These are phyloP conservation scores for Formicarius rufipectus DNA, from an alignment of 2,113 vertebrate genomes.

Conservation along the genomic window DNA sequence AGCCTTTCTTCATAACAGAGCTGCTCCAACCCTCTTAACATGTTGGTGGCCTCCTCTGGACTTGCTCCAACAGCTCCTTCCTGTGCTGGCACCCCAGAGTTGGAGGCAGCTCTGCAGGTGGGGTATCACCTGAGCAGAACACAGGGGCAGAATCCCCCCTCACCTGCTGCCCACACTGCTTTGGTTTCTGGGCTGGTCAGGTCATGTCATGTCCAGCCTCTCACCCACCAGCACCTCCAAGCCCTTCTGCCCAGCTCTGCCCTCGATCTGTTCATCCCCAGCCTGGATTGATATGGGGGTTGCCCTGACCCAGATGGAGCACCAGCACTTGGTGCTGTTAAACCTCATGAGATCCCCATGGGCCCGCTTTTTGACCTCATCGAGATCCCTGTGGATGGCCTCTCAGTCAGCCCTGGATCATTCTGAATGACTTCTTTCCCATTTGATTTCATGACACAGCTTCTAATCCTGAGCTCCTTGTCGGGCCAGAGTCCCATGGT, in stretches of 20 bases:
- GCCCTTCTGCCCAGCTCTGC: not conserved
- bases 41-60: not conserved
- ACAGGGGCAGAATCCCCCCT: not conserved
- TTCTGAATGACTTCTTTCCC: not conserved
- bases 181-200: not conserved
- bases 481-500: not conserved
- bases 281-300: not conserved
- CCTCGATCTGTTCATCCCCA: not conserved
- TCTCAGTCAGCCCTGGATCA: not conserved
- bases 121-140: not conserved
- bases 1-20: not conserved
- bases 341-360: not conserved
- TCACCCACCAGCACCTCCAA: not conserved
- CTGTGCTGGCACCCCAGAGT: not conserved
- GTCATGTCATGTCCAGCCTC: not conserved
- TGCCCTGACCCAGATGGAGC: not conserved
- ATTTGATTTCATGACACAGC: not conserved
- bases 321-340: not conserved
- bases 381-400: not conserved
- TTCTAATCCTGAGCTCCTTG: not conserved
- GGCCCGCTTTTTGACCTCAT: not conserved
- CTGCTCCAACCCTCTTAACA: rapidly evolving
- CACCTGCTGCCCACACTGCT: not conserved
- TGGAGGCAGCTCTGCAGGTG: not conserved
- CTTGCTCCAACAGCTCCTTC: not conserved